phyloP scores from a whole-genome alignment of 2,888 invertebrate species.

The Tinea pellionella region DNA sequence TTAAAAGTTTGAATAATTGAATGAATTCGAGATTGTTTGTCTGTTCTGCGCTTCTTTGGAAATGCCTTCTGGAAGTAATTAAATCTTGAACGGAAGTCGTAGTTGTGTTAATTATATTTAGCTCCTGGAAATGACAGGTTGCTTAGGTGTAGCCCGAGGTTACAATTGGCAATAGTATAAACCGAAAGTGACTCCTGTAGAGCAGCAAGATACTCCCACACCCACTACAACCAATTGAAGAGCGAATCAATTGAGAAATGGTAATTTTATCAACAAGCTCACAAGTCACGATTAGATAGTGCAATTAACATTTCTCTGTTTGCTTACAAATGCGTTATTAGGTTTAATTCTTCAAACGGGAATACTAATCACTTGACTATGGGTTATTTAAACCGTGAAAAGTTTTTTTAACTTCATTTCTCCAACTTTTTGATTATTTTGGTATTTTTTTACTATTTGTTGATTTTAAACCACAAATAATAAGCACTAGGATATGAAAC shows the following conservation, averaged over 20 bases:
- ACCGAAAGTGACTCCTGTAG: not conserved
- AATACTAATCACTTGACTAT: not conserved
- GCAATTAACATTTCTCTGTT: constrained; percentile 49
- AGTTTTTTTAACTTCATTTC: no score
- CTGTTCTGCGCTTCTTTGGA: constrained; percentile 52
- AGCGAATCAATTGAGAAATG: not conserved
- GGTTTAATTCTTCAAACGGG: not conserved
- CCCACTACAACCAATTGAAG: not conserved
- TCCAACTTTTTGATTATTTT: no score
- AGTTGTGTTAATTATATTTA: constrained; percentile 43
- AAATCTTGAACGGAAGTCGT: constrained; percentile 39
- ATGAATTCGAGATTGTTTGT: constrained; percentile 59
- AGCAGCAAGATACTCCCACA: not conserved
- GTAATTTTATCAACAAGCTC: constrained; percentile 26
- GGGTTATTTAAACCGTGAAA: no score
- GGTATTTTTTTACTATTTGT: no score
- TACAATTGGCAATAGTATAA: not conserved
- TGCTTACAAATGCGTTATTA: constrained; percentile 41
- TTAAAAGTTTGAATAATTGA: constrained; percentile 69
- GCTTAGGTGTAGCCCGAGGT: not conserved
- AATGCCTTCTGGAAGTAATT: constrained; percentile 57
- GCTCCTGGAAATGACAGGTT: constrained; percentile 41
- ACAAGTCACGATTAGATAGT: constrained; percentile 47
- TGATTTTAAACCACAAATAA: no score
- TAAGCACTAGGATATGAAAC: no score